Conservation (phyloP, 2,888 invertebrate genomes). For the Acrobasis suavella region DNA sequence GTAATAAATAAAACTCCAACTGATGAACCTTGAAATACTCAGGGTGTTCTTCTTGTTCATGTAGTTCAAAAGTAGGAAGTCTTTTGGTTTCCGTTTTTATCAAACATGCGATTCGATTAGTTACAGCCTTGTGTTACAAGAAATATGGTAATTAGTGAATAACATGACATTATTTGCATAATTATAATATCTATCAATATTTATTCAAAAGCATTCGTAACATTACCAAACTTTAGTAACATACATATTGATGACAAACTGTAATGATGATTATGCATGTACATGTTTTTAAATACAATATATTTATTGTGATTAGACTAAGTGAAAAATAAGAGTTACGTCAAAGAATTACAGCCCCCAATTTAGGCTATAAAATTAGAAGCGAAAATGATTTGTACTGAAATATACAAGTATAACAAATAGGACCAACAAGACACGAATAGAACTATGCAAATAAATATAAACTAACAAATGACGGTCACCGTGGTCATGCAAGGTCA, state of each 20-base stretch:
- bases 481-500: slow-evolving; percentile 4
- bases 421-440: background rate
- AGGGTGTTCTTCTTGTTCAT: background rate
- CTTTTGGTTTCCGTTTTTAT: background rate
- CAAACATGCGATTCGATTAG: background rate
- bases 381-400: background rate
- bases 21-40: background rate
- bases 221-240: background rate
- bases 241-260: background rate
- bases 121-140: background rate
- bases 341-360: too few relatives aligned
- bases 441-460: slow-evolving; percentile 9
- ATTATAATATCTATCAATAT: background rate
- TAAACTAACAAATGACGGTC: slow-evolving; percentile 5
- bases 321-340: too few relatives aligned
- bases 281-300: too few relatives aligned
- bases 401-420: background rate
- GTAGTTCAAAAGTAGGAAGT: background rate
- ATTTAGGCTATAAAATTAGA: too few relatives aligned
- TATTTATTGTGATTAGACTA: too few relatives aligned
- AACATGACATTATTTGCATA: background rate
- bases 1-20: background rate
- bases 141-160: background rate
- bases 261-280: background rate
- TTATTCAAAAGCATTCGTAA: background rate